Evolutionary conservation across 2,113 vertebrate genomes (phyloP).

Genomic region (Anoura caudifer): DNA sequence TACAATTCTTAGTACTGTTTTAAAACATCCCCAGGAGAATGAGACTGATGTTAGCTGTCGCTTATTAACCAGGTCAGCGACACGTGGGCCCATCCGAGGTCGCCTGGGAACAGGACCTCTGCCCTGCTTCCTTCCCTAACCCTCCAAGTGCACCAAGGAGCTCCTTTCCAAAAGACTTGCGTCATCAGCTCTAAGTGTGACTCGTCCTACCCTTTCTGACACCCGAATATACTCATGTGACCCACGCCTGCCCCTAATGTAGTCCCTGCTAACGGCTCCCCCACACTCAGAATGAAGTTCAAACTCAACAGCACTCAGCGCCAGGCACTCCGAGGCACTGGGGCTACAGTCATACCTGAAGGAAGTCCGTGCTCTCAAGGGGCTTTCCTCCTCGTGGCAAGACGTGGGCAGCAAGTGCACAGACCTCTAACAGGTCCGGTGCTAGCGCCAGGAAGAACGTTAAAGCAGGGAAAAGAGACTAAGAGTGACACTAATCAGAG

Average conservation of each 20-base stretch:
- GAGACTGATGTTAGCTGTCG: neutral
- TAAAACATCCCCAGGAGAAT: neutral
- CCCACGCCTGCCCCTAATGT: neutral
- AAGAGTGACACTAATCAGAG: neutral
- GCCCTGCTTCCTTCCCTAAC: neutral
- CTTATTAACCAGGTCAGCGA: neutral
- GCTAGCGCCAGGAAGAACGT: neutral
- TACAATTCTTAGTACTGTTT: neutral
- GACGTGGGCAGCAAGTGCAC: neutral
- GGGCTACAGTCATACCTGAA: neutral
- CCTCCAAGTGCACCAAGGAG: rapidly evolving
- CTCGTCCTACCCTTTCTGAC: neutral
- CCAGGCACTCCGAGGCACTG: rapidly evolving
- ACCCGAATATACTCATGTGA: neutral
- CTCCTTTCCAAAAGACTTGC: neutral
- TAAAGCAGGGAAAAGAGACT: neutral
- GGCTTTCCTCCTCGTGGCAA: rapidly evolving
- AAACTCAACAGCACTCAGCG: neutral
- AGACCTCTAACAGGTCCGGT: neutral
- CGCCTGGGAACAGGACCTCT: rapidly evolving
- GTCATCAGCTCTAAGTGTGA: neutral
- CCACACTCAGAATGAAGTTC: neutral
- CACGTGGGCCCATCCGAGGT: neutral
- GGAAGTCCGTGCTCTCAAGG: neutral
- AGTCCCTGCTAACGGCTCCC: neutral